Conservation (phyloP, 2,888 invertebrate species). For the Julus scandinavius region DNA sequence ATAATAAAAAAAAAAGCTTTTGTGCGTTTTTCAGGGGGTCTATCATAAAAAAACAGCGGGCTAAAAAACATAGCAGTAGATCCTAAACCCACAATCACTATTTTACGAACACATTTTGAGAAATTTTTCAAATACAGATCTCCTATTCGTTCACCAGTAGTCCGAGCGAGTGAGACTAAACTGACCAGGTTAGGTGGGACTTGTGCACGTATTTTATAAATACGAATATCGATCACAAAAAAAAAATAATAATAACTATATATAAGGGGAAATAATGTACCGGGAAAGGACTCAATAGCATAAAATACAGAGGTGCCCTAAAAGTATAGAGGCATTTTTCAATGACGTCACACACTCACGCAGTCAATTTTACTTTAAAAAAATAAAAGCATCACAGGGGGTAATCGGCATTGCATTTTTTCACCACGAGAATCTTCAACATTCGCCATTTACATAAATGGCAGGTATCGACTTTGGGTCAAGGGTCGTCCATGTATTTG, state of each 20-base stretch:
- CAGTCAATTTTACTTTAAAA: background rate
- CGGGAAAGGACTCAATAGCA: background rate
- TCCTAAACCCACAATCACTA: background rate
- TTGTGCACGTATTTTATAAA: background rate
- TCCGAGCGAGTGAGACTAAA: background rate
- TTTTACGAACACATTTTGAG: background rate
- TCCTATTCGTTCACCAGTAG: background rate
- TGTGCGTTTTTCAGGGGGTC: background rate
- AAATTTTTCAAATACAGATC: background rate
- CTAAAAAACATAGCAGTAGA: background rate
- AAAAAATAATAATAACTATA: background rate
- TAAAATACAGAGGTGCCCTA: background rate
- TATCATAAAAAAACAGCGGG: background rate
- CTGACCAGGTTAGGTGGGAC: conserved; percentile 16
- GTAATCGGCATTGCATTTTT: conserved; percentile 19
- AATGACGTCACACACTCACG: conserved; percentile 12
- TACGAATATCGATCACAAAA: background rate
- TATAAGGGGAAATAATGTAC: too few relatives aligned
- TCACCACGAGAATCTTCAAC: conserved; percentile 23
- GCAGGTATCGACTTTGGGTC: background rate
- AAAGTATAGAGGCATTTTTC: too few relatives aligned
- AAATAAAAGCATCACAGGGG: conserved; percentile 30
- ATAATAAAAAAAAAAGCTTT: background rate
- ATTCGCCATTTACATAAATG: background rate
- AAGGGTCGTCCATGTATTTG: conserved; percentile 1